Evolutionary conservation across 2,888 invertebrate species (phyloP).

Genomic region (Epistrophe eligans): DNA sequence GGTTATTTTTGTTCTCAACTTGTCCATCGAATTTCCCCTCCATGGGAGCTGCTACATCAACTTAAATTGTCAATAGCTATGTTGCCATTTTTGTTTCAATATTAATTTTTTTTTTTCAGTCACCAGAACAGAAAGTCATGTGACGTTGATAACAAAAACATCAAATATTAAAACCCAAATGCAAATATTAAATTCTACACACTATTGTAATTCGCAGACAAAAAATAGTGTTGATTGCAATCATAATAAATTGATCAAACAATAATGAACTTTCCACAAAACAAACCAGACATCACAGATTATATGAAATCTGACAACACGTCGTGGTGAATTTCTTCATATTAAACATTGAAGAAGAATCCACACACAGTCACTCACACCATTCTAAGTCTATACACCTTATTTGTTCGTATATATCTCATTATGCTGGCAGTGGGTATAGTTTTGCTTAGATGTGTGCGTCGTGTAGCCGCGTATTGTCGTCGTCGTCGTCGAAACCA

Average conservation of each 20-base stretch:
- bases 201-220: not conserved
- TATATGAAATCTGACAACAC: conserved; percentile 65
- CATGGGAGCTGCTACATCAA: conserved; percentile 35
- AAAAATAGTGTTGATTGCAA: not conserved
- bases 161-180: not conserved
- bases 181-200: not conserved
- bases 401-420: not conserved
- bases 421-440: conserved; percentile 34
- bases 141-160: not conserved
- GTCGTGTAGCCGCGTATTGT: conserved; percentile 47
- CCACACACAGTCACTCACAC: conserved; percentile 18
- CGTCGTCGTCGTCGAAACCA: conserved; percentile 53
- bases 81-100: conserved; percentile 50
- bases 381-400: not conserved
- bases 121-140: not conserved
- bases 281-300: not conserved
- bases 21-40: conserved; percentile 65
- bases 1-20: conserved; percentile 66
- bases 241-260: not conserved
- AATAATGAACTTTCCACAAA: not conserved
- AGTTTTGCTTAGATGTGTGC: conserved; percentile 42
- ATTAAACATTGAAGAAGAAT: conserved; percentile 48
- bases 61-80: conserved; percentile 27
- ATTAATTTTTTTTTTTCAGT: not conserved
- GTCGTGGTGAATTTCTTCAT: conserved; percentile 65